Conservation (phyloP, 2,888 invertebrate genomes). For the Pseudococcus viburni region DNA sequence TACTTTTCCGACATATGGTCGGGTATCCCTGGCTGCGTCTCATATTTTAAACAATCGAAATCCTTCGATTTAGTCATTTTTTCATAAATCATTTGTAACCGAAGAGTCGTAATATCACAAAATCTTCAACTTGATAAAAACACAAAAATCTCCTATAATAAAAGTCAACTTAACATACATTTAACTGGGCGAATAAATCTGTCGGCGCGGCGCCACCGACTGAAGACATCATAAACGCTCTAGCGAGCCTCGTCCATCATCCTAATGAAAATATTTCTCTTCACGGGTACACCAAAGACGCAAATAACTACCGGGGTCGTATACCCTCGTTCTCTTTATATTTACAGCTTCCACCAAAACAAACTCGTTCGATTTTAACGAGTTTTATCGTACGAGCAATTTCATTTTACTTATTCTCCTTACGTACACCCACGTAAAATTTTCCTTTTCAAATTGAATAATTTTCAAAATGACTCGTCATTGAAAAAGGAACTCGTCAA, state of each 20-base stretch:
- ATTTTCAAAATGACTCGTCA: not conserved
- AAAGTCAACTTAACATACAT: constrained; percentile 56
- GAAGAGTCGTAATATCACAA: too few relatives aligned
- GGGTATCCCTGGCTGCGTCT: too few relatives aligned
- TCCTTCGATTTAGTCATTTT: too few relatives aligned
- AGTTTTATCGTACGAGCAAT: too few relatives aligned
- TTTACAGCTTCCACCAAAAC: not conserved
- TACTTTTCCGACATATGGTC: too few relatives aligned
- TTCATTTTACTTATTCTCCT: too few relatives aligned
- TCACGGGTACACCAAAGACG: not conserved
- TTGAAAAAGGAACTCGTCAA: not conserved
- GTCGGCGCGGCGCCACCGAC: constrained; percentile 52
- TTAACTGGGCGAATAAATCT: constrained; percentile 60
- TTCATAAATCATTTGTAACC: too few relatives aligned
- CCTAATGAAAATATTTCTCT: constrained; percentile 60
- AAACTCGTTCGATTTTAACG: not conserved
- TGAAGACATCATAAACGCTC: constrained; percentile 62
- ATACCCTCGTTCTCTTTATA: not conserved
- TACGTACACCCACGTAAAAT: too few relatives aligned
- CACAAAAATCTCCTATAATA: constrained; percentile 25
- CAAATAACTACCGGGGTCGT: not conserved
- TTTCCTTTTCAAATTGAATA: not conserved
- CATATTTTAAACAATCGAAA: too few relatives aligned
- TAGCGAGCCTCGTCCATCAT: constrained; percentile 64
- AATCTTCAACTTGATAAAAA: not conserved